A percentile compares a stretch with the other conserved stretches of the same genome.
Evolutionary conservation across 2,113 vertebrate genomes (phyloP).

Genomic region (Catharus fuscescens): DNA sequence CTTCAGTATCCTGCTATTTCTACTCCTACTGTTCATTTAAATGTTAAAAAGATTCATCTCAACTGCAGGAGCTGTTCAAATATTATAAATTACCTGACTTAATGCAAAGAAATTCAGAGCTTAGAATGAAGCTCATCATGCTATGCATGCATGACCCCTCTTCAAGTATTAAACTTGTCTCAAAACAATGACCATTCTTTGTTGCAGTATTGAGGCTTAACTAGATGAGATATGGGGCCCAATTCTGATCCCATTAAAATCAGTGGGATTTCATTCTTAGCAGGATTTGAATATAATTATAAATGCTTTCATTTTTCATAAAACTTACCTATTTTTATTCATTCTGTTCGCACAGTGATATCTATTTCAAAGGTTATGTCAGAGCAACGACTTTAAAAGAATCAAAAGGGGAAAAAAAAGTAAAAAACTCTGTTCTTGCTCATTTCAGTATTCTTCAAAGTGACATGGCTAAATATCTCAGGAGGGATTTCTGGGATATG

Average conservation of each 20-base stretch:
- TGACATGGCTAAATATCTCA: conserved; percentile 43
- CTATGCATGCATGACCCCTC: conserved; percentile 40
- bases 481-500: conserved; percentile 15
- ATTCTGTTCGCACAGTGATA: not conserved
- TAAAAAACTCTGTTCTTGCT: not conserved
- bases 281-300: conserved; percentile 62
- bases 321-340: conserved; percentile 25
- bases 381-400: not conserved
- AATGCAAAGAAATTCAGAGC: conserved; percentile 38
- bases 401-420: not conserved
- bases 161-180: conserved; percentile 43
- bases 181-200: conserved; percentile 46
- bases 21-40: conserved; percentile 20
- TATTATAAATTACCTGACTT: conserved; percentile 14
- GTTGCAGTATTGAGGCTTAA: conserved; percentile 27
- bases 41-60: conserved; percentile 47
- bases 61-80: conserved; percentile 19
- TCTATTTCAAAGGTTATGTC: conserved; percentile 24
- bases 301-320: conserved; percentile 37
- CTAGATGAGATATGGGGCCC: not conserved
- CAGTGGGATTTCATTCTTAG: conserved; percentile 39
- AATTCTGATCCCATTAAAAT: conserved; percentile 41
- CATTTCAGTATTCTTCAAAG: conserved; percentile 48
- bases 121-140: conserved; percentile 31
- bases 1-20: not conserved